Evolutionary conservation across 2,113 vertebrate genomes (phyloP), one percentile per base, ranked within the genome.

Genomic region (Polyodon spathula): DNA sequence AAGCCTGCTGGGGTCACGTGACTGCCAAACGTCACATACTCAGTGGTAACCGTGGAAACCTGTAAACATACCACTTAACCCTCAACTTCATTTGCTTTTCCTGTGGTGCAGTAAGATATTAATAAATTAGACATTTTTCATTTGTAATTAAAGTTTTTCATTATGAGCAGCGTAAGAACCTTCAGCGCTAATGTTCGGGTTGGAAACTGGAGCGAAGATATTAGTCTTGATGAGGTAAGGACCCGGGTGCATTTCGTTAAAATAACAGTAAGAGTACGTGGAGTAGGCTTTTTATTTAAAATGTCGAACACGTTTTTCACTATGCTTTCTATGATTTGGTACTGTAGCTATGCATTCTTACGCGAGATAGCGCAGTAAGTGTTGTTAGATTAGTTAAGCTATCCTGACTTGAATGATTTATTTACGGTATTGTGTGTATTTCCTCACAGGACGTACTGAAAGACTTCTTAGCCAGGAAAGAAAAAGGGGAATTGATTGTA

Each of bases 141-240:
- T 8, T 50, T 12, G 37, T 39, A 40, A 6, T 17, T 4, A 44
- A 1, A 12, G 37, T 17, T 37, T 42, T 55, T 42, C 1, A 8
- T 2, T 27, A 82, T 79, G 79, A 52, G 63, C 12, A 60, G 75
- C 54, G 59, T 69, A 44, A 68, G 61, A 39, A 74, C 63, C 0
- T 92, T 88, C 40, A 53, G 77, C 0, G 41, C 63, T 0, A 54
- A 72, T 0, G 92, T 92, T 39, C 88, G 77, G 16, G 10, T 89
- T 0, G 93, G 90, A 56, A 95, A 95, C 84, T 96, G 94, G 94
- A 68, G 66, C 0, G 93, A 95, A 58, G 88, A 91, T 0, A 40
- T 73, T 6, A 50, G 4, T 14, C 57, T 90, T 52, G 71, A 87
- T 54, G 87, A 95, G 94, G 94, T 95, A 68, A n/a, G 71, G 63